Evolutionary conservation across 1,140 invertebrate species (phyloP).

Genomic region (Scylla paramamosain): DNA sequence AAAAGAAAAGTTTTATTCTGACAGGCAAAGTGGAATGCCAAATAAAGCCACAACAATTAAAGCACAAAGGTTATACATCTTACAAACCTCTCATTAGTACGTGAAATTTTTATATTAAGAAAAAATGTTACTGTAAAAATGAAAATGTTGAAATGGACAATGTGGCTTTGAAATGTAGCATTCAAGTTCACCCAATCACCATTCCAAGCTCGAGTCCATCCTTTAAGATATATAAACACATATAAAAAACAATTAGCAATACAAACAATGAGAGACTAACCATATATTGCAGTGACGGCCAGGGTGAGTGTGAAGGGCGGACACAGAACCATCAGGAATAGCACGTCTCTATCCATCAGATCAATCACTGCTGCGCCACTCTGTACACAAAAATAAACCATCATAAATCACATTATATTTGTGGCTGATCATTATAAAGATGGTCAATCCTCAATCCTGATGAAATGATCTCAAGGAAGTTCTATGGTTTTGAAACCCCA

Average conservation of each 20-base stretch:
- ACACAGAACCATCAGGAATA: slow-evolving; percentile 67
- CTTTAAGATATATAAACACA: neutral
- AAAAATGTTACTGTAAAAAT: neutral
- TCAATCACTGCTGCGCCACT: slow-evolving; percentile 63
- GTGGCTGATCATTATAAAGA: neutral
- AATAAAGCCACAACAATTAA: too few species aligned
- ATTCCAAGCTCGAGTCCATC: neutral
- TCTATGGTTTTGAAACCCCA: too few species aligned
- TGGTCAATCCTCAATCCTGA: too few species aligned
- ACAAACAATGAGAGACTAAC: slow-evolving; percentile 17
- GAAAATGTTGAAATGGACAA: neutral
- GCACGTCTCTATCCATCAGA: slow-evolving; percentile 61
- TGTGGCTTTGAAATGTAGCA: neutral
- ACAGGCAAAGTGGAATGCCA: too few species aligned
- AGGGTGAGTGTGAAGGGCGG: slow-evolving; percentile 72
- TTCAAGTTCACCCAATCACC: too few species aligned
- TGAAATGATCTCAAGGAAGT: too few species aligned
- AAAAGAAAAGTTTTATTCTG: too few species aligned
- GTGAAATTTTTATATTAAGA: too few species aligned
- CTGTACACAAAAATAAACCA: slow-evolving; percentile 34
- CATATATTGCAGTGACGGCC: slow-evolving; percentile 72
- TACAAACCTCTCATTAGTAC: too few species aligned
- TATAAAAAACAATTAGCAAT: too few species aligned
- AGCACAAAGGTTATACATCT: too few species aligned
- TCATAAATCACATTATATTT: neutral